Base-by-base conservation (phyloP, 1,140 invertebrate species). In the Pararge aegeria region DNA sequence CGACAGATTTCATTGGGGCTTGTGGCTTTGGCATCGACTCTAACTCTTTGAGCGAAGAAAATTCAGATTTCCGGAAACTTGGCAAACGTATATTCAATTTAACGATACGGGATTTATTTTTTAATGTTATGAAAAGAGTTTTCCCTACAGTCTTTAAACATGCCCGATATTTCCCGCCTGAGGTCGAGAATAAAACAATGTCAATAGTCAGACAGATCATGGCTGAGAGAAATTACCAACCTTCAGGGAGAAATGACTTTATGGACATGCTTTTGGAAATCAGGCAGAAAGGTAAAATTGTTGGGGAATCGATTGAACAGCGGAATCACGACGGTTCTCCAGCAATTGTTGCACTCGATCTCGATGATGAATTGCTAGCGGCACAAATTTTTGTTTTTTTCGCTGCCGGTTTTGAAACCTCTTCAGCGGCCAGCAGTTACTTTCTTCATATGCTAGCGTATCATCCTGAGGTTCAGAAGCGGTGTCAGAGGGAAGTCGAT, bases 191-290 rank as follows among this genome's bases (percentile, higher is more conserved):
- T 5, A 53, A 52, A 20, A 51, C 48, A 0, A 7, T 53, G n/a
- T 59, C 56, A 7, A 44, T 59, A 1, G 13, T 59, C n/a, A 52
- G 10, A 12, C 37, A 59, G 13, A 59, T 59, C 24, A 52, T 59
- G 56, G 15, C 15, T 1, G 30, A 49, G 15, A 61, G 59, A 34
- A 55, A 61, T 16, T 49, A 55, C 24, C 24, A 38, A 24, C 59
- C 59, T 29, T 61, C 59, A 12, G 59, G 59, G 1, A 49, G 59
- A 30, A 55, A 55, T 18, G 59, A 61, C 12, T 61, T 61, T 30
- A 55, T 61, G 2, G 59, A 61, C 20, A 38, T 61, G 42, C 46
- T 61, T 29, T 18, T 61, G 30, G 59, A 61, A 12, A 16, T 54
- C 7, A 61, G 21, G 12, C 27, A 61, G n/a, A 61, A 61, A 34